Evolutionary conservation across 2,113 vertebrate species (phyloP).

Genomic region (Ailurus styani): DNA sequence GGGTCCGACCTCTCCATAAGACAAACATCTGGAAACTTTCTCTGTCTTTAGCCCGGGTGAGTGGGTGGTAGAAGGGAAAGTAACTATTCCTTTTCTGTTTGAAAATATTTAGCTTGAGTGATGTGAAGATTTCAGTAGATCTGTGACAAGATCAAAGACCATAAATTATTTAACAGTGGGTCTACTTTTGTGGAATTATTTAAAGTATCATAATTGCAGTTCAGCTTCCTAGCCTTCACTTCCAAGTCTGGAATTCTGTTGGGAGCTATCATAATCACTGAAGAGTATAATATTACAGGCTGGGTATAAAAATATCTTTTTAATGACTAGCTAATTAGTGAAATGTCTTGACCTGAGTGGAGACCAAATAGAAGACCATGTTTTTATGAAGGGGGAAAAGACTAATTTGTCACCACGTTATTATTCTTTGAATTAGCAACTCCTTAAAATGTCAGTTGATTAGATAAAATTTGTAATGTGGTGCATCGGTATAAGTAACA

Average conservation of each 20-base stretch:
- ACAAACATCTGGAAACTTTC: conserved; percentile 62
- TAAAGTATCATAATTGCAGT: conserved; percentile 93
- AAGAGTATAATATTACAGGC: conserved; percentile 90
- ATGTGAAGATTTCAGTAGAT: conserved; percentile 86
- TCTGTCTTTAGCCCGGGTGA: not conserved
- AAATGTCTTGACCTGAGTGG: conserved; percentile 87
- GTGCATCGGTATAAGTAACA: conserved; percentile 72
- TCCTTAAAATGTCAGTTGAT: conserved; percentile 81
- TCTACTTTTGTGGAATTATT: conserved; percentile 95
- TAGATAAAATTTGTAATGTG: conserved; percentile 79
- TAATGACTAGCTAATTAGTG: conserved; percentile 92
- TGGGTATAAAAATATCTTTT: conserved; percentile 91
- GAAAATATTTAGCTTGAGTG: conserved; percentile 86
- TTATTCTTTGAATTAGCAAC: conserved; percentile 80
- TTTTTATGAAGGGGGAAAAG: conserved; percentile 81
- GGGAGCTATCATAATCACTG: conserved; percentile 91
- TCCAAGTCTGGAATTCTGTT: conserved; percentile 88
- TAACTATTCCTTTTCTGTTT: conserved; percentile 81
- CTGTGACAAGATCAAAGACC: conserved; percentile 88
- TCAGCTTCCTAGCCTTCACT: conserved; percentile 86
- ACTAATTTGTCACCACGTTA: conserved; percentile 84
- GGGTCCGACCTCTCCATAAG: not conserved
- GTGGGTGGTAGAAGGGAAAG: conserved; percentile 61
- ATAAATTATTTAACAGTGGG: conserved; percentile 91
- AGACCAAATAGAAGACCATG: conserved; percentile 86